These are phyloP conservation scores for Acanthopagrus latus DNA, from an alignment of 2,797 vertebrate genomes.

Conservation along the genomic window DNA sequence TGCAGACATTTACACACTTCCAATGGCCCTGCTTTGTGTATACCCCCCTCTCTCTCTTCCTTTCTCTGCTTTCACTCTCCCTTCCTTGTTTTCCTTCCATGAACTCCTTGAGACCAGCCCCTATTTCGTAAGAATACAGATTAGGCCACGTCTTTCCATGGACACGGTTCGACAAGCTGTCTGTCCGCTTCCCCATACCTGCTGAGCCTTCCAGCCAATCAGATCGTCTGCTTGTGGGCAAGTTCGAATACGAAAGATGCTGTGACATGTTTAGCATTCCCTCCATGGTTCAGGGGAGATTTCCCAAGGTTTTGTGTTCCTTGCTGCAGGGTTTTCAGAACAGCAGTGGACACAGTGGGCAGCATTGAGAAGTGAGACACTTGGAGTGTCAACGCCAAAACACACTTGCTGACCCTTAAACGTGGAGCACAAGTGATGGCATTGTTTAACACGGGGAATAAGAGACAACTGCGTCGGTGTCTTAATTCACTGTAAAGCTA, in stretches of 20 bases:
- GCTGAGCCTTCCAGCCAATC: constrained; percentile 64
- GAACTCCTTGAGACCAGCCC: constrained; percentile 26
- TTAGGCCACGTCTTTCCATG: constrained; percentile 41
- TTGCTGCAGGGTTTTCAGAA: constrained; percentile 32
- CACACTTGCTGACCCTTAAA: constrained; percentile 26
- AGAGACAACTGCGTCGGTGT: constrained; percentile 34
- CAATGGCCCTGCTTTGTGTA: neutral
- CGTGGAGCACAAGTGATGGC: constrained; percentile 8
- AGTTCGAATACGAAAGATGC: constrained; percentile 76
- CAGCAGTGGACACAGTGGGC: constrained; percentile 18
- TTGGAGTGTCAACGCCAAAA: constrained; percentile 18
- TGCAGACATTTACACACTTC: constrained; percentile 5
- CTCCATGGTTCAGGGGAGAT: constrained; percentile 39
- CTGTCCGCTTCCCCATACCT: constrained; percentile 78
- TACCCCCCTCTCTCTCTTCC: neutral
- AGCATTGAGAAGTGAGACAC: constrained; percentile 20
- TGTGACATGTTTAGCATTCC: constrained; percentile 78
- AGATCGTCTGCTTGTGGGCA: constrained; percentile 46
- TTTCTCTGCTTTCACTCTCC: neutral
- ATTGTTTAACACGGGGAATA: constrained; percentile 11
- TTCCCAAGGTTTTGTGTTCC: constrained; percentile 65
- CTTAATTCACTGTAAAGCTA: constrained; percentile 27
- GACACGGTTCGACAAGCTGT: constrained; percentile 32
- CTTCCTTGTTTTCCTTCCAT: constrained; percentile 22
- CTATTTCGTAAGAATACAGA: constrained; percentile 59